Percentiles rank a stretch among this genome's conserved stretches.
These are phyloP conservation scores for Drosophila prolongata DNA, from an alignment of 2,888 invertebrate species.

Conservation along the genomic window DNA sequence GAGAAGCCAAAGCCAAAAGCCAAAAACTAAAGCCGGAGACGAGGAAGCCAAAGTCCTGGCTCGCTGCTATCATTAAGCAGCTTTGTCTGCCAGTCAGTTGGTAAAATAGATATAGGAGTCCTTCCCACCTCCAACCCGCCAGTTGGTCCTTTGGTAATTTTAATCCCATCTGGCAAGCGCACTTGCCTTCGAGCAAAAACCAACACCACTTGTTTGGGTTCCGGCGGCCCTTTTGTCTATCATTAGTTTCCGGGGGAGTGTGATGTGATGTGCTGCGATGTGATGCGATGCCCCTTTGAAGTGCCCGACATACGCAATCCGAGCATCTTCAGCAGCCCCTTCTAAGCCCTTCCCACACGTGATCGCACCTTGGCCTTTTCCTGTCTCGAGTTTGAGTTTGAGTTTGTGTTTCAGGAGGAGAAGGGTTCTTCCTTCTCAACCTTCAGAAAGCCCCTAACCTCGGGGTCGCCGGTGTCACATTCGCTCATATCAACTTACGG, in stretches of 20 bases:
- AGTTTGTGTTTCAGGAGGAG: slow-evolving; percentile 3
- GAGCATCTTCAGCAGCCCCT: slow-evolving; percentile 30
- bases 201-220: slow-evolving; percentile 41
- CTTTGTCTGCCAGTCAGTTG: slow-evolving; percentile 42
- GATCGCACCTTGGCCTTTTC: slow-evolving; percentile 45
- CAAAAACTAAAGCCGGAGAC: slow-evolving; percentile 31
- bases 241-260: slow-evolving; percentile 41
- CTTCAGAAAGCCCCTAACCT: slow-evolving; percentile 12
- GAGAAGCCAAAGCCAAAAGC: slow-evolving; percentile 21
- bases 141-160: slow-evolving; percentile 54
- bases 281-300: slow-evolving; percentile 40
- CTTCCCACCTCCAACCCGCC: background rate
- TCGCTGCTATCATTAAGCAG: slow-evolving; percentile 54
- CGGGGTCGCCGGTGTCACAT: slow-evolving; percentile 47
- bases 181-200: slow-evolving; percentile 37
- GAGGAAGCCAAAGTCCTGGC: slow-evolving; percentile 27
- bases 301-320: slow-evolving; percentile 47
- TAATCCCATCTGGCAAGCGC: slow-evolving; percentile 57
- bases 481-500: slow-evolving; percentile 52
- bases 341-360: slow-evolving; percentile 33
- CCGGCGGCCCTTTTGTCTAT: slow-evolving; percentile 50
- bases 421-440: background rate
- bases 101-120: background rate
- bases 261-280: background rate
- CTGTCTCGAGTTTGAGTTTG: slow-evolving; percentile 30